These are phyloP conservation scores for Siniperca scherzeri DNA, from an alignment of 2,797 vertebrate species.

Conservation along the genomic window DNA sequence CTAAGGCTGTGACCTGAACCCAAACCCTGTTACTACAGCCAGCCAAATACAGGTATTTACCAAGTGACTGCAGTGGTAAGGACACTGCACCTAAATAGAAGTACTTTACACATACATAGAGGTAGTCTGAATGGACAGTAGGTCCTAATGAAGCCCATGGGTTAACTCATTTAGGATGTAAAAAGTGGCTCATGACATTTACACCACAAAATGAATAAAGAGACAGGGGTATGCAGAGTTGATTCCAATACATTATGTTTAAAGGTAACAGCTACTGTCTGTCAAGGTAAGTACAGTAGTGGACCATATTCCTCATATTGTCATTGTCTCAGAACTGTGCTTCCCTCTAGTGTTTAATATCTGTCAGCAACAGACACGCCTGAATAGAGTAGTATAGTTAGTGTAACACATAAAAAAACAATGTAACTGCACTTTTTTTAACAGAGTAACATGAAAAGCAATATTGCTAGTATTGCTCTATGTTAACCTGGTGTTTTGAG, in stretches of 20 bases:
- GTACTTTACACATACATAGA: too few species aligned
- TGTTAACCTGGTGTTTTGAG: not conserved
- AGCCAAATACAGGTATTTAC: too few species aligned
- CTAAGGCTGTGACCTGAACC: too few species aligned
- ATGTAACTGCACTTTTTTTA: not conserved
- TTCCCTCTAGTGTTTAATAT: slow-evolving; percentile 70
- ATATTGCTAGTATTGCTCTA: not conserved
- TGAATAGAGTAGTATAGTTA: not conserved
- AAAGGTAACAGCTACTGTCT: not conserved
- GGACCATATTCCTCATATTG: not conserved
- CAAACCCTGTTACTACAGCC: too few species aligned
- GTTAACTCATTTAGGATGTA: not conserved
- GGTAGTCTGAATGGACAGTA: too few species aligned
- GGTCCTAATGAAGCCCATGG: not conserved
- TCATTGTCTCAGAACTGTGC: slow-evolving; percentile 53
- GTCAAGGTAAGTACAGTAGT: not conserved
- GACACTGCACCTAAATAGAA: too few species aligned
- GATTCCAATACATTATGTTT: not conserved
- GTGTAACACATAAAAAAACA: not conserved
- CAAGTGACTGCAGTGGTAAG: too few species aligned
- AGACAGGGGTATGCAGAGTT: not conserved
- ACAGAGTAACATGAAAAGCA: not conserved
- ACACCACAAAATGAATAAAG: not conserved
- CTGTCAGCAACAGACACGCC: slow-evolving; percentile 20
- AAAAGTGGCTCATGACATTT: not conserved